phyloP scores from a whole-genome alignment of 2,888 invertebrate species.

The Tetragonula carbonaria region DNA sequence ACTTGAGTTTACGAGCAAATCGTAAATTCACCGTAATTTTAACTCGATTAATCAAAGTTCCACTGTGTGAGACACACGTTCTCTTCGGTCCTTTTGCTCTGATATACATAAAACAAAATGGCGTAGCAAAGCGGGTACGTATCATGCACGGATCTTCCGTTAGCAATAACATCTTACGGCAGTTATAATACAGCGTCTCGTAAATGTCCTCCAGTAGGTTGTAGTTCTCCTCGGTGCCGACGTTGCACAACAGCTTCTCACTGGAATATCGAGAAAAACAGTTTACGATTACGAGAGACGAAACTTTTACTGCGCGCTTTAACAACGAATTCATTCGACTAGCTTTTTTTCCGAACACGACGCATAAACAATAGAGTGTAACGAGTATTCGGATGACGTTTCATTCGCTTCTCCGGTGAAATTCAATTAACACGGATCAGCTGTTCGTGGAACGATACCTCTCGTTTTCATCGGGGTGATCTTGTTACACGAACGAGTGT shows the following conservation, averaged over 20 bases:
- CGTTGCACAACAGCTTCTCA: conserved; percentile 87
- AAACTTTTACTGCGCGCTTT: conserved; percentile 17
- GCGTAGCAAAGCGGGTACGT: no score
- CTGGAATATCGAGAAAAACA: conserved; percentile 84
- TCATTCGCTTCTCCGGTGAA: conserved; percentile 1
- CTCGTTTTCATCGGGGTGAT: conserved; percentile 22
- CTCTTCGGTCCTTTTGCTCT: no score
- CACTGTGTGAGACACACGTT: background rate
- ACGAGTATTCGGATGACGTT: background rate
- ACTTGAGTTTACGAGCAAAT: background rate
- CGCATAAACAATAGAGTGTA: background rate
- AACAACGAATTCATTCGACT: background rate
- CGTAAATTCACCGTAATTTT: background rate
- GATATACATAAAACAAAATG: no score
- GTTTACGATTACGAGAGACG: conserved; percentile 17
- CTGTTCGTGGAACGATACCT: conserved; percentile 11
- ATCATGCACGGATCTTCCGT: background rate
- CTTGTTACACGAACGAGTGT: conserved; percentile 15
- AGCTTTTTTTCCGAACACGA: no score
- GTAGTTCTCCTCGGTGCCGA: conserved; percentile 88
- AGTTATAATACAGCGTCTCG: conserved; percentile 87
- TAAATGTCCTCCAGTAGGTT: conserved; percentile 91
- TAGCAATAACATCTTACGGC: conserved; percentile 85
- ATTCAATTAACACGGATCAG: conserved; percentile 33
- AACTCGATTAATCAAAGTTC: background rate